phyloP scores from a whole-genome alignment of 2,113 vertebrate species.

The Oryzias melastigma region DNA sequence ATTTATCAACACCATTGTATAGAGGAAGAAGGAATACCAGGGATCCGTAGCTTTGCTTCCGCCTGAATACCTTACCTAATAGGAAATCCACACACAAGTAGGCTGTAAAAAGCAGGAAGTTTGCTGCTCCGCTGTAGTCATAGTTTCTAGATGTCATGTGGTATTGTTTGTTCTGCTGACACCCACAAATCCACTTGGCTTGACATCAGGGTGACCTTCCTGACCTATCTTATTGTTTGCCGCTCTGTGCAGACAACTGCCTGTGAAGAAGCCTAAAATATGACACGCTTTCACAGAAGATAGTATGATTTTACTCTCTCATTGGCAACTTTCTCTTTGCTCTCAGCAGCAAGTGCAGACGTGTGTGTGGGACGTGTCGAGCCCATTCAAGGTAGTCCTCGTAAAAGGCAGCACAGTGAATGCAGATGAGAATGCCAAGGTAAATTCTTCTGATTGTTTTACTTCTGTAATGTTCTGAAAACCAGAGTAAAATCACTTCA shows the following conservation, averaged over 20 bases:
- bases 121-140: constrained; percentile 51
- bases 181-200: constrained; percentile 53
- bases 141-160: constrained; percentile 53
- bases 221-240: constrained; percentile 34
- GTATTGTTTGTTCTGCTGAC: constrained; percentile 66
- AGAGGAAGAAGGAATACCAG: too few species aligned
- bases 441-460: constrained; percentile 63
- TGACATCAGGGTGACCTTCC: constrained; percentile 52
- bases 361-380: constrained; percentile 88
- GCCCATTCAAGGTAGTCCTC: constrained; percentile 85
- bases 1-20: too few species aligned
- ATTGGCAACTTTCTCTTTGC: constrained; percentile 11
- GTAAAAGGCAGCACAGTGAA: constrained; percentile 93
- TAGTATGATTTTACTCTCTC: constrained; percentile 16
- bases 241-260: not conserved
- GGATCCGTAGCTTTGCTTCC: too few species aligned
- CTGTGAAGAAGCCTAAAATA: constrained; percentile 13
- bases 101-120: constrained; percentile 58
- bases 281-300: constrained; percentile 19
- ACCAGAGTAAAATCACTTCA: too few species aligned
- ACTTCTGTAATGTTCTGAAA: too few species aligned
- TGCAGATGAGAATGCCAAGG: constrained; percentile 94
- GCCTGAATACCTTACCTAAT: not conserved
- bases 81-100: constrained; percentile 3
- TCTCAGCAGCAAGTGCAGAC: constrained; percentile 75